phyloP scores from a whole-genome alignment of 1,140 invertebrate genomes.

The Scaptomyza graminum region DNA sequence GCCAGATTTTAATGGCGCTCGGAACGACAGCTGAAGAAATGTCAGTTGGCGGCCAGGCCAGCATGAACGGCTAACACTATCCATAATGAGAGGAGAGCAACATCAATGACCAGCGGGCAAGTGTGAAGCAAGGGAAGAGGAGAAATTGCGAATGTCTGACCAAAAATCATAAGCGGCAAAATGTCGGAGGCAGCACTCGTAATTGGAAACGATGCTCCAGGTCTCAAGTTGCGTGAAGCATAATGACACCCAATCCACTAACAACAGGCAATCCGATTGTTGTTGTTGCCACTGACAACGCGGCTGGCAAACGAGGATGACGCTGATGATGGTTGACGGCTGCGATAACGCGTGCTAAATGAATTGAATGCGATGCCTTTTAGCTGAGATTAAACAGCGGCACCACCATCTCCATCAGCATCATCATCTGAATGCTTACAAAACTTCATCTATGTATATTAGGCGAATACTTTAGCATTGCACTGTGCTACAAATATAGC shows the following conservation, averaged over 20 bases:
- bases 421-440: constrained; percentile 4
- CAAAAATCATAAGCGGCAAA: constrained; percentile 48
- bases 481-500: constrained; percentile 45
- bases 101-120: constrained; percentile 49
- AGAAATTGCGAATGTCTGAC: constrained; percentile 20
- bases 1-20: constrained; percentile 58
- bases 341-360: constrained; percentile 64
- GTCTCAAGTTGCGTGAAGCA: constrained; percentile 62
- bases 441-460: background rate
- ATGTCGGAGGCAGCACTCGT: constrained; percentile 35
- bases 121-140: background rate
- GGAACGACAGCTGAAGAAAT: constrained; percentile 56
- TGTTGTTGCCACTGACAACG: constrained; percentile 30
- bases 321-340: constrained; percentile 44
- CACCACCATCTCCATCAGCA: constrained; percentile 22
- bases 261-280: constrained; percentile 5
- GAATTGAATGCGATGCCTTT: constrained; percentile 69
- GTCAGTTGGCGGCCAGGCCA: constrained; percentile 50
- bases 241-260: constrained; percentile 50
- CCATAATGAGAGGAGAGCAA: constrained; percentile 48
- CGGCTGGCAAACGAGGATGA: constrained; percentile 36
- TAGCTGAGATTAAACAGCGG: constrained; percentile 46
- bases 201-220: constrained; percentile 76
- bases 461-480: constrained; percentile 21
- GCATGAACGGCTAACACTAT: constrained; percentile 37